Base-by-base conservation (phyloP, 1,140 invertebrate species). In the Drosophila ficusphila region DNA sequence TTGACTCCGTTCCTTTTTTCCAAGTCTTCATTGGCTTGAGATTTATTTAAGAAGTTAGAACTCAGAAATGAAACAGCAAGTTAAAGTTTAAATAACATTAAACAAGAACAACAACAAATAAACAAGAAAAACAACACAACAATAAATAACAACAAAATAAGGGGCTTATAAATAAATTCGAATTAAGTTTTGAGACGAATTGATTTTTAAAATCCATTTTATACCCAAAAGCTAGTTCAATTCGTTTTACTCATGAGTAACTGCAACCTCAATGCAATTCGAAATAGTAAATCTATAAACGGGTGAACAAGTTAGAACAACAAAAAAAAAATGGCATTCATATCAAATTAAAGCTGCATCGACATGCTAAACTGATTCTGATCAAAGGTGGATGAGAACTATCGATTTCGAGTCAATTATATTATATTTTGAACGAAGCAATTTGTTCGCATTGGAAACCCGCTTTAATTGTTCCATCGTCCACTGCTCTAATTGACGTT, bases 401-500 rank as follows among this genome's bases (percentile, higher is more conserved):
- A 64, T 51, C 44, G 44, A 51, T 65, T 67, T 33, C 3, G 7
- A 18, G 34, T 21, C 44, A 41, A 67, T 67, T 51, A 65, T 29
- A n/a, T n/a, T n/a, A n/a, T 31, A 27, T 64, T 33, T 33, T 16
- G 14, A 69, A 29, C 23, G 31, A 14, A 42, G 25, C 7, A 38
- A 27, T 34, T 61, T 27, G 44, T 36, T 39, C 33, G 29, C 23
- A 25, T 11, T 2, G 2, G 21, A n/a, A 4, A 4, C 8, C 7
- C 12, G 19, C 25, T 52, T 71, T 65, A 71, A 64, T 65, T 61
- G 51, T 64, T 51, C 18, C 46, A 38, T 39, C 46, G 44, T 39
- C 60, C 56, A 49, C n/a, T 36, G n/a, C 42, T 54, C 51, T 61
- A 69, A 61, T 79, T 68, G 76, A 68, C 46, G 58, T 78, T 62